phyloP scores from a whole-genome alignment of 2,888 invertebrate species.

The Dromius quadrimaculatus region DNA sequence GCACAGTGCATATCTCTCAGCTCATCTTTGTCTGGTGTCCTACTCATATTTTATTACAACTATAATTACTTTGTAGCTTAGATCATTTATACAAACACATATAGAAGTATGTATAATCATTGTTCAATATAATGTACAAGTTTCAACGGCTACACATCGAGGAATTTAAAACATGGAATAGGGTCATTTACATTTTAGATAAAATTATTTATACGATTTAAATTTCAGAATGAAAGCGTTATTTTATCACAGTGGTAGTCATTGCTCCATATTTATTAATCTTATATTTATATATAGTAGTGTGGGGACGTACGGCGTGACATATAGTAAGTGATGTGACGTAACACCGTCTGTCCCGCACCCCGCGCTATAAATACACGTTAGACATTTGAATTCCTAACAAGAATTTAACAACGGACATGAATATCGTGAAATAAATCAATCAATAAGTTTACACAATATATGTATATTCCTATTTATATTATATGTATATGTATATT shows the following conservation, averaged over 20 bases:
- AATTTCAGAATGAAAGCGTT: slow-evolving; percentile 68
- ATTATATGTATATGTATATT: slow-evolving; percentile 41
- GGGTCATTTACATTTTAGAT: slow-evolving; percentile 62
- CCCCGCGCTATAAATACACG: slow-evolving; percentile 47
- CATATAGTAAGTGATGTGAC: slow-evolving; percentile 4
- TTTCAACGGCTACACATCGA: slow-evolving; percentile 62
- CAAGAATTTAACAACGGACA: slow-evolving; percentile 53
- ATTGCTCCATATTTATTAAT: slow-evolving; percentile 66
- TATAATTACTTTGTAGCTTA: slow-evolving; percentile 39
- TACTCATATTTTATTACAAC: slow-evolving; percentile 43
- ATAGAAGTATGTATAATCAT: slow-evolving; percentile 52
- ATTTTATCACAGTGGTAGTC: slow-evolving; percentile 69
- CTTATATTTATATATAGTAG: slow-evolving; percentile 49
- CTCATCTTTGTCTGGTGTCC: slow-evolving; percentile 44
- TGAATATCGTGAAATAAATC: slow-evolving; percentile 48
- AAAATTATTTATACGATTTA: slow-evolving; percentile 63
- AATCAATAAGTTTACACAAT: slow-evolving; percentile 42
- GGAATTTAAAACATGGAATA: slow-evolving; percentile 63
- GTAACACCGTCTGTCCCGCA: slow-evolving; percentile 11
- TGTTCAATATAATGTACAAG: slow-evolving; percentile 52
- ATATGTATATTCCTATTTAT: slow-evolving; percentile 42
- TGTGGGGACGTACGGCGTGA: slow-evolving; percentile 13
- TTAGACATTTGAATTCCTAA: slow-evolving; percentile 52
- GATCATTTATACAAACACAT: slow-evolving; percentile 52
- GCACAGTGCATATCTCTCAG: slow-evolving; percentile 43